A percentile compares a stretch with the other conserved stretches of the same genome.
phyloP scores from a whole-genome alignment of 2,888 invertebrate species.

The Dicranocentrus wangi region DNA sequence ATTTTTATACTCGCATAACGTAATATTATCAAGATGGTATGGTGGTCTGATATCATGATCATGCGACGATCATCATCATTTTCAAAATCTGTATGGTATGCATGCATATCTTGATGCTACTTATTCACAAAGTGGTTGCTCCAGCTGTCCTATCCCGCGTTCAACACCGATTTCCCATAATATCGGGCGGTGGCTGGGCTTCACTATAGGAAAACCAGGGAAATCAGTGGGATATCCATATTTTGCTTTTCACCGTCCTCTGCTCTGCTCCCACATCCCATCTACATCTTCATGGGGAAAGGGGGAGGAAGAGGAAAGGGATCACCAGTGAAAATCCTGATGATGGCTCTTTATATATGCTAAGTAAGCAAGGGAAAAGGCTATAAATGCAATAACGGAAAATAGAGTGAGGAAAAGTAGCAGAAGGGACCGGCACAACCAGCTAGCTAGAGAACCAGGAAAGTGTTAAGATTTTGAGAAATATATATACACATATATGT shows the following conservation, averaged over 20 bases:
- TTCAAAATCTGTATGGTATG: constrained; percentile 45
- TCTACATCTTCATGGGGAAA: background rate
- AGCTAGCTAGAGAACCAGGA: background rate
- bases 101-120: background rate
- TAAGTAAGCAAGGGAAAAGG: constrained; percentile 48
- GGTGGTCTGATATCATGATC: constrained; percentile 11
- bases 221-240: constrained; percentile 35
- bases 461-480: constrained; percentile 7
- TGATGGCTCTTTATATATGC: constrained; percentile 59
- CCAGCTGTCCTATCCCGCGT: too few species aligned
- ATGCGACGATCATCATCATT: constrained; percentile 42
- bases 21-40: constrained; percentile 12
- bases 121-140: background rate
- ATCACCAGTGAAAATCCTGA: constrained; percentile 57
- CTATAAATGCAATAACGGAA: constrained; percentile 59
- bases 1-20: constrained; percentile 28
- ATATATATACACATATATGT: background rate
- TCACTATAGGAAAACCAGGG: background rate
- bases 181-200: background rate
- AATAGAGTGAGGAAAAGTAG: constrained; percentile 53
- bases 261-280: background rate
- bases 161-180: constrained; percentile 18
- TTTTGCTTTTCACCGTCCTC: background rate
- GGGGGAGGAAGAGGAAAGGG: constrained; percentile 16
- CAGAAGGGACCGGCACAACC: constrained; percentile 42